Evolutionary conservation across 1,140 invertebrate genomes (phyloP), one percentile per base, ranked within the genome.

Genomic region (Thaumatotibia leucotreta): DNA sequence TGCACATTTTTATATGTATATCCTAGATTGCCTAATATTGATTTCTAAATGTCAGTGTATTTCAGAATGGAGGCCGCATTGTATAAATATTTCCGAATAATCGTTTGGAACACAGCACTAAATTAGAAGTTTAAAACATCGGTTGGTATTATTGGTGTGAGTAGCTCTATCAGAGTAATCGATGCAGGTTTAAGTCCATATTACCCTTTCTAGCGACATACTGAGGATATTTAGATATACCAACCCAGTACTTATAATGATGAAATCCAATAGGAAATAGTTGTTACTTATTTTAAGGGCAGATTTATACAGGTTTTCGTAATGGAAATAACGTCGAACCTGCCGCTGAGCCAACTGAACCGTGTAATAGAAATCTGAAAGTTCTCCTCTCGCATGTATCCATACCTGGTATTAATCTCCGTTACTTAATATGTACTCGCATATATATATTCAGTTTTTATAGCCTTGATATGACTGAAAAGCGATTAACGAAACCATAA

Each of bases 291-390:
- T 17, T 39, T 14, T 14, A 3, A 39, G n/a, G n/a, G 11, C 35
- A 39, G 8, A 39, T 11, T 14, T n/a, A 39, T 39, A 39, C 35
- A 14, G 35, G 35, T 39, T 39, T 2, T 20, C n/a, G n/a, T 20
- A 4, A 20, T 8, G 39, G 6, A 11, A n/a, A 45, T n/a, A 45
- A 64, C 76, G 76, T 75, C 78, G 73, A 84, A 80, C 73, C 80
- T 80, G 78, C 79, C 75, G 75, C 69, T 70, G 79, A 80, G 82
- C 74, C 79, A 83, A 84, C 72, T 86, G 79, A 84, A 76, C 79
- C 87, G 79, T 83, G 84, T 86, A 86, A 89, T 88, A 74, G 79
- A 85, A 88, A 75, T 84, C 78, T 84, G 74, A 66, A 74, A 82
- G 71, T 77, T 80, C 73, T 67, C 69, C 66, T 70, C 67, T 67